Evolutionary conservation across 2,797 vertebrate genomes (phyloP).

Genomic region (Diplodus sargus): DNA sequence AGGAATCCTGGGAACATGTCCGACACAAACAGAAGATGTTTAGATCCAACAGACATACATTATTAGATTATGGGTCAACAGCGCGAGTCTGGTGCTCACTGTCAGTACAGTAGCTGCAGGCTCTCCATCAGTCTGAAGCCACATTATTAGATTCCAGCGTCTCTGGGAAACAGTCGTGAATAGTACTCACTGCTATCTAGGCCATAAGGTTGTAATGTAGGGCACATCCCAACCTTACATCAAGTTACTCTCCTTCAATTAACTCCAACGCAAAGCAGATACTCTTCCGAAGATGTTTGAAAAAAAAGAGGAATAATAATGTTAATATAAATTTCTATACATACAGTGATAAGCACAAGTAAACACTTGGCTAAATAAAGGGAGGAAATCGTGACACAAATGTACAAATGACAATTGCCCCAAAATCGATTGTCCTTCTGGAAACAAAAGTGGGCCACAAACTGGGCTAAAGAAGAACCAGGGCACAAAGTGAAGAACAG

Average conservation of each 20-base stretch:
- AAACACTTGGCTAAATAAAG: neutral
- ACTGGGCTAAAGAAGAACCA: constrained; percentile 82
- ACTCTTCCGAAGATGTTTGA: neutral
- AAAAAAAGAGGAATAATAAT: neutral
- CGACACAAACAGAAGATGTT: constrained; percentile 3
- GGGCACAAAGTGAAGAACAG: constrained; percentile 67
- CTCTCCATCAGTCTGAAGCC: constrained; percentile 22
- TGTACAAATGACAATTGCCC: constrained; percentile 13
- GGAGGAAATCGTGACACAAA: neutral
- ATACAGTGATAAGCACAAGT: no score
- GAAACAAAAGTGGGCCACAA: constrained; percentile 80
- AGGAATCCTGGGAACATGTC: constrained; percentile 10
- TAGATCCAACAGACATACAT: constrained; percentile 23
- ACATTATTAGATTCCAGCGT: constrained; percentile 45
- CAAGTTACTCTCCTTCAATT: neutral
- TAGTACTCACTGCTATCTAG: constrained; percentile 38
- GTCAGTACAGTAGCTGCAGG: constrained; percentile 31
- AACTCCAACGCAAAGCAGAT: neutral
- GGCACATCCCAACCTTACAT: constrained; percentile 20
- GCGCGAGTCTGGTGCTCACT: neutral
- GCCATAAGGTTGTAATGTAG: constrained; percentile 52
- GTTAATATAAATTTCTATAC: neutral
- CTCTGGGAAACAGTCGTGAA: constrained; percentile 46
- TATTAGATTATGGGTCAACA: constrained; percentile 41
- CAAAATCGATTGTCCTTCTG: constrained; percentile 54